Conservation (phyloP, 2,888 invertebrate species). For the Pediacus dermestoides region DNA sequence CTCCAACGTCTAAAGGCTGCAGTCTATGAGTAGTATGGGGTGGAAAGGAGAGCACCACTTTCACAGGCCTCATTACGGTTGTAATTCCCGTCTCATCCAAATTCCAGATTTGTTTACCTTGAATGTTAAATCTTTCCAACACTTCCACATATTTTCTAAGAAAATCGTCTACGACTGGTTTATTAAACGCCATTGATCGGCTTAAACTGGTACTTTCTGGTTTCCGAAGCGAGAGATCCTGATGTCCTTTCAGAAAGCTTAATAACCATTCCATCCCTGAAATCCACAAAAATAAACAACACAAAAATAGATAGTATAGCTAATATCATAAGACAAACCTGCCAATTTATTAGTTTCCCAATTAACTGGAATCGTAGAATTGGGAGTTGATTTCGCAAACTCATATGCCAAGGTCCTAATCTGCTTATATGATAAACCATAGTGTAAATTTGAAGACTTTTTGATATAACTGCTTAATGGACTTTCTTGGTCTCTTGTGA, state of each 20-base stretch:
- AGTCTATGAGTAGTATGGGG: slow-evolving; percentile 13
- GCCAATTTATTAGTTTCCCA: slow-evolving; percentile 15
- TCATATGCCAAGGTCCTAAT: slow-evolving; percentile 12
- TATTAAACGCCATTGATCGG: slow-evolving; percentile 31
- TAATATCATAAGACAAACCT: slow-evolving; percentile 12
- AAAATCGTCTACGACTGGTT: slow-evolving; percentile 26
- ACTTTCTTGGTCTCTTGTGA: slow-evolving; percentile 5
- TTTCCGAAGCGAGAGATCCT: slow-evolving; percentile 20
- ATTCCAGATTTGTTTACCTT: slow-evolving; percentile 27
- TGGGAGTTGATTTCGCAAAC: slow-evolving; percentile 7
- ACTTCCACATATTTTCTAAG: slow-evolving; percentile 23
- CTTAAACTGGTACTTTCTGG: slow-evolving; percentile 33
- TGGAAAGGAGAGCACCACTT: slow-evolving; percentile 18
- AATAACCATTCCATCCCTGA: slow-evolving; percentile 18
- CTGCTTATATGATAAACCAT: slow-evolving; percentile 10
- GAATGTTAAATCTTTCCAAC: slow-evolving; percentile 15
- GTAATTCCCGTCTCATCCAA: slow-evolving; percentile 30
- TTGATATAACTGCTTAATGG: slow-evolving; percentile 8
- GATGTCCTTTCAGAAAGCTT: slow-evolving; percentile 12
- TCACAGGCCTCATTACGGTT: slow-evolving; percentile 28
- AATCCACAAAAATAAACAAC: no score
- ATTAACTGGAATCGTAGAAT: slow-evolving; percentile 6
- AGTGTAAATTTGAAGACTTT: slow-evolving; percentile 13
- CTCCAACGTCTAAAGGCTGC: slow-evolving; percentile 14
- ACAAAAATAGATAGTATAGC: no score